Percentiles rank a stretch among this genome's conserved stretches.
These are phyloP conservation scores for Heliothis subflexa DNA, from an alignment of 1,140 invertebrate genomes.

Conservation along the genomic window DNA sequence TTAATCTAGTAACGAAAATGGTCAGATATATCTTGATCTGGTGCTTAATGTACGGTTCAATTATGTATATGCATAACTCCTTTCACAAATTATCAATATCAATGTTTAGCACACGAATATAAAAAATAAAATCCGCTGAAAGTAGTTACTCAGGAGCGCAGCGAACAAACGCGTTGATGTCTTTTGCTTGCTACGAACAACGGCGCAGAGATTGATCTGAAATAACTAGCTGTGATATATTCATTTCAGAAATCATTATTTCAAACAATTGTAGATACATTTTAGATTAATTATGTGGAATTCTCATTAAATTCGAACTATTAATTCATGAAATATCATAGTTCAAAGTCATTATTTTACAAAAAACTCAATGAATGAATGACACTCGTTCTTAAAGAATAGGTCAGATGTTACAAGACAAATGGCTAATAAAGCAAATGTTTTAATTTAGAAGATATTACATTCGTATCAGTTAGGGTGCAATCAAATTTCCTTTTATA, in stretches of 20 bases:
- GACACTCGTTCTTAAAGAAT: background rate
- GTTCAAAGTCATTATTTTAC: too few relatives aligned
- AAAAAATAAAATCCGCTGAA: background rate
- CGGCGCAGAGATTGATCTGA: background rate
- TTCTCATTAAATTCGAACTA: too few relatives aligned
- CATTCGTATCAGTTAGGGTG: slow-evolving; percentile 8
- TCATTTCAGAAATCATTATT: background rate
- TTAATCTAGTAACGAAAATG: too few relatives aligned
- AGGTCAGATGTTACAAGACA: background rate
- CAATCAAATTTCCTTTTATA: slow-evolving; percentile 25
- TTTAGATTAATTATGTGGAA: too few relatives aligned
- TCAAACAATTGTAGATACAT: background rate
- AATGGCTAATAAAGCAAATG: slow-evolving; percentile 13
- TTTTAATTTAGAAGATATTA: slow-evolving; percentile 10
- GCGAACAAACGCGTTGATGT: background rate
- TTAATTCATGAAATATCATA: too few relatives aligned
- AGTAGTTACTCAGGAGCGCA: background rate
- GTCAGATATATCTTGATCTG: too few relatives aligned
- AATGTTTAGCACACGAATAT: background rate
- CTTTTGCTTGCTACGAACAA: slow-evolving; percentile 18
- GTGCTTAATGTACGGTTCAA: too few relatives aligned
- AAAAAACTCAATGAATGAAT: background rate
- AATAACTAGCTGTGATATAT: background rate
- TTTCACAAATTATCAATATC: background rate
- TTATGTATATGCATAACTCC: too few relatives aligned